These are phyloP conservation scores for Anoplolepis gracilipes DNA, from an alignment of 1,140 invertebrate genomes.

Conservation along the genomic window DNA sequence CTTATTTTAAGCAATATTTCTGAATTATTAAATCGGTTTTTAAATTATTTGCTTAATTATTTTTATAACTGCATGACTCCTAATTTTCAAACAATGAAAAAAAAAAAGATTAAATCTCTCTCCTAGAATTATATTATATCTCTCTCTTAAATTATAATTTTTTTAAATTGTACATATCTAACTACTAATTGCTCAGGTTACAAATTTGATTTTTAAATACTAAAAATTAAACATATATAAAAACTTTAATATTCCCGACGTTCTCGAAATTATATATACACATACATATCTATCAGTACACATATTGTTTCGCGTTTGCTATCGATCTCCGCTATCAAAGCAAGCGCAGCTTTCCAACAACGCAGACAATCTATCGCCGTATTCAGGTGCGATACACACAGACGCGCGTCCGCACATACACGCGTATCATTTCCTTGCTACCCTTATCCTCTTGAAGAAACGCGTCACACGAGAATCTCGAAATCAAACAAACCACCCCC, in stretches of 20 bases:
- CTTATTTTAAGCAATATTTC: no score
- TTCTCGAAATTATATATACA: not conserved
- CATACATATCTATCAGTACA: not conserved
- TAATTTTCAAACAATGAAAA: not conserved
- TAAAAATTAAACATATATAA: not conserved
- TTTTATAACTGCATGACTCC: not conserved
- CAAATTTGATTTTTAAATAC: not conserved
- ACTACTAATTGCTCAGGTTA: not conserved
- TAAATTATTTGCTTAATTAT: no score
- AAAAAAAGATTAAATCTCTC: not conserved
- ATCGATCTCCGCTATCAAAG: conserved; percentile 37
- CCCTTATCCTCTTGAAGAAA: not conserved
- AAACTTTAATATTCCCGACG: not conserved
- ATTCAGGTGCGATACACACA: not conserved
- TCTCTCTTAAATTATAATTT: not conserved
- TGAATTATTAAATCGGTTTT: no score
- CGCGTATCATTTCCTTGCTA: not conserved
- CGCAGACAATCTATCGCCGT: not conserved
- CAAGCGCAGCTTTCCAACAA: conserved; percentile 24
- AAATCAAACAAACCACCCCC: conserved; percentile 68
- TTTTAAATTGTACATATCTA: not conserved
- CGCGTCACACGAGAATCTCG: conserved; percentile 12
- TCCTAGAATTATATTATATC: no score
- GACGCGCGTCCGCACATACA: no score
- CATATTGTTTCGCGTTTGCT: not conserved